Percentiles rank a stretch among this genome's conserved stretches.
Conservation (phyloP, 1,140 invertebrate genomes). For the Drosophila baimaii region DNA sequence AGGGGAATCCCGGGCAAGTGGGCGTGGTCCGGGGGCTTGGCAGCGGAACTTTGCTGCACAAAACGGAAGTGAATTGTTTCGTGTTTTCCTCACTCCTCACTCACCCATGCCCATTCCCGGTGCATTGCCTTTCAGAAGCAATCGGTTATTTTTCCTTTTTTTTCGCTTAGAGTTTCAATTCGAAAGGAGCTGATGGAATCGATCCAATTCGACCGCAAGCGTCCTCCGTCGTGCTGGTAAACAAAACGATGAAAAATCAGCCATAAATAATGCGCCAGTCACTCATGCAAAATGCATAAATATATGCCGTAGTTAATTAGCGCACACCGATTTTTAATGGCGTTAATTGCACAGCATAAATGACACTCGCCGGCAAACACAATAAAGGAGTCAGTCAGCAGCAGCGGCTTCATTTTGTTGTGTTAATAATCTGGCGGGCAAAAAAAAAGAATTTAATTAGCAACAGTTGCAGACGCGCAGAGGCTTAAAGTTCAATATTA, state of each 20-base stretch:
- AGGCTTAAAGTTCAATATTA: constrained; percentile 43
- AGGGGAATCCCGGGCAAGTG: background rate
- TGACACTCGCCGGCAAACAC: constrained; percentile 50
- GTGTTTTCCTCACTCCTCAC: constrained; percentile 1
- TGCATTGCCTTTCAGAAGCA: constrained; percentile 11
- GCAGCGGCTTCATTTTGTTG: constrained; percentile 15
- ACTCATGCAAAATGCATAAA: constrained; percentile 55
- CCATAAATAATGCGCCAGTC: constrained; percentile 42
- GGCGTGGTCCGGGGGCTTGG: constrained; percentile 22
- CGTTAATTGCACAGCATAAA: constrained; percentile 69
- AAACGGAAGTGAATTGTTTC: constrained; percentile 55
- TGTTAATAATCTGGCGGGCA: constrained; percentile 45
- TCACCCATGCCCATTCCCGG: background rate
- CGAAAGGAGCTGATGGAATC: constrained; percentile 22
- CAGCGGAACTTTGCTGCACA: constrained; percentile 30
- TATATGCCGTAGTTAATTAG: constrained; percentile 68
- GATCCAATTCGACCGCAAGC: constrained; percentile 27
- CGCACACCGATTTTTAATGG: constrained; percentile 69
- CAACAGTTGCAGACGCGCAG: constrained; percentile 51
- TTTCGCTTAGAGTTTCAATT: background rate
- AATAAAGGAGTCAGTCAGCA: constrained; percentile 11
- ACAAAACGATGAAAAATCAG: constrained; percentile 25
- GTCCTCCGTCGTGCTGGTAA: too few species aligned
- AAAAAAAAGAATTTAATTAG: constrained; percentile 67
- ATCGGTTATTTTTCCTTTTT: background rate